Evolutionary conservation across 1,140 invertebrate species (phyloP), one percentile per base, ranked within the genome.

Genomic region (Medauroidea extradentata): DNA sequence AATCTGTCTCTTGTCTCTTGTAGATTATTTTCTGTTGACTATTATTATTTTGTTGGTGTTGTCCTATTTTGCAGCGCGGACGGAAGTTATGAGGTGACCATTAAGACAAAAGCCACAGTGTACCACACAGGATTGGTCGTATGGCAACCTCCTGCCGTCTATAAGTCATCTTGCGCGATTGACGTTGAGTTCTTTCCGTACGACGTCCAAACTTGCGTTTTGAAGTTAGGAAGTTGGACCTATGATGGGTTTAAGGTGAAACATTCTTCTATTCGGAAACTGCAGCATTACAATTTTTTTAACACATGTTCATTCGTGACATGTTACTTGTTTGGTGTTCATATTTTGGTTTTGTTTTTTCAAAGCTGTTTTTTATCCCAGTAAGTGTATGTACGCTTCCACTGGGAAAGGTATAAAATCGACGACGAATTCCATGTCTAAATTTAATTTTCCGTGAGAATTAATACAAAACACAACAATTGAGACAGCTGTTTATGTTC

Each of bases 141-240:
- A 72, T 96, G 94, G 94, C 89, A 94, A 81, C 89, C 96, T 63
- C 94, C 94, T 67, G 95, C 95, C 68, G 94, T 98, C 76, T 98
- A 96, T 86, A 97, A 97, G 82, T 95, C 91, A 63, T 95, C 92
- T 72, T 93, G 91, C 82, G 87, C 91, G 78, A 96, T 96, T 78
- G 91, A 96, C 82, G 93, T 96, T 79, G 93, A 94, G 83, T 95
- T 94, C 85, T 96, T 95, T 85, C 93, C 93, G 65, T 95, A 94
- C 83, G 93, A 95, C 84, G 87, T 91, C 77, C 93, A 95, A 84
- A 93, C 91, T 75, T 96, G 93, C 84, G 89, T 94, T 77, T 89
- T 96, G 88, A 96, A 98, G 84, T 94, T 98, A 79, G 94, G 95
- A 77, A 90, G 91, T 87, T 85, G 89, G 89, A 91, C 89, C 67